These are phyloP conservation scores for Mus musculus DNA, from an alignment of 2,113 vertebrate genomes.

Conservation along the genomic window DNA sequence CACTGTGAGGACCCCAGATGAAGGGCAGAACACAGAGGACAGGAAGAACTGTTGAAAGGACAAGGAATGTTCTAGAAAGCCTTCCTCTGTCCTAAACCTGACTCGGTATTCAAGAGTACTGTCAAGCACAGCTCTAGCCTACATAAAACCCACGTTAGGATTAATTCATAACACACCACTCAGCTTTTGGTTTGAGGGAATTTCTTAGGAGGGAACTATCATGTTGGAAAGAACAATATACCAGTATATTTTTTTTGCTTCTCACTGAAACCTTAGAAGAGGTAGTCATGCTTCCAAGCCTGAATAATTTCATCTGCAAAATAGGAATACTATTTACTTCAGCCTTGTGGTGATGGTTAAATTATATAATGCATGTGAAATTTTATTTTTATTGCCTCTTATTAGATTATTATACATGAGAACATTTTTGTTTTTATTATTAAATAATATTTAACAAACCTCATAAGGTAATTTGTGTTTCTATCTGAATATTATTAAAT, in stretches of 20 bases:
- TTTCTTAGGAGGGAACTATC: background rate
- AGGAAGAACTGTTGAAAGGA: constrained; percentile 72
- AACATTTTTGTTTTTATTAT: constrained; percentile 46
- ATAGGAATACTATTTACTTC: constrained; percentile 11
- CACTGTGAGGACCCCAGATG: constrained; percentile 70
- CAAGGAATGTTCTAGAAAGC: constrained; percentile 8
- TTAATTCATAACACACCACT: background rate
- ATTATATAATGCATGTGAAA: background rate
- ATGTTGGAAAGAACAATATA: background rate
- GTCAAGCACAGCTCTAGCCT: background rate
- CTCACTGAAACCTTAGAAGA: constrained; percentile 14
- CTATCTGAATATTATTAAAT: constrained; percentile 61
- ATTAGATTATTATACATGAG: constrained; percentile 43
- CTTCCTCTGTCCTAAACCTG: constrained; percentile 54
- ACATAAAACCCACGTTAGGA: constrained; percentile 26
- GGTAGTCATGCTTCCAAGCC: background rate
- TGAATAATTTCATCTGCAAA: constrained; percentile 55
- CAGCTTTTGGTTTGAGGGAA: background rate
- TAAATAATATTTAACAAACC: constrained; percentile 35
- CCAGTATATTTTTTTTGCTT: background rate
- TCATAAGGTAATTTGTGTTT: background rate
- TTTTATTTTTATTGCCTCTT: background rate
- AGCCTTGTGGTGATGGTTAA: background rate
- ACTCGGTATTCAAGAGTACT: constrained; percentile 38
- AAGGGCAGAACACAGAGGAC: constrained; percentile 62